A percentile compares a stretch with the other conserved stretches of the same genome.
These are phyloP conservation scores for Sula dactylatra DNA, from an alignment of 2,113 vertebrate genomes.

Conservation along the genomic window DNA sequence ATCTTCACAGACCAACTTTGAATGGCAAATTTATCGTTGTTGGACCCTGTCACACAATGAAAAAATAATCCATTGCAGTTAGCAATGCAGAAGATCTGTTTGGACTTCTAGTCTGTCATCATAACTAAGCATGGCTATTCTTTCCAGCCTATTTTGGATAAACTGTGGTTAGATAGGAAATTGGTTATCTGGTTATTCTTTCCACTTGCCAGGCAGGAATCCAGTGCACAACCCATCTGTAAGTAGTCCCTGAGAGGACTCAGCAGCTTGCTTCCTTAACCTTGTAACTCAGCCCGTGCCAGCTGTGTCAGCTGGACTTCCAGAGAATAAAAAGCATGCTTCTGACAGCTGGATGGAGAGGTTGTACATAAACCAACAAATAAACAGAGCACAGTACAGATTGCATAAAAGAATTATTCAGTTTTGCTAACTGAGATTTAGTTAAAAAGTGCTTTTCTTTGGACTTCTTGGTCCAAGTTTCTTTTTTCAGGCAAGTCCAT, in stretches of 20 bases:
- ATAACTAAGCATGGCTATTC: background rate
- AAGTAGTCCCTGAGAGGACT: background rate
- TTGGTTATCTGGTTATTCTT: background rate
- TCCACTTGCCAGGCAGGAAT: background rate
- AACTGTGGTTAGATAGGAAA: background rate
- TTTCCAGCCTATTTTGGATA: background rate
- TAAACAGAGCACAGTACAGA: background rate
- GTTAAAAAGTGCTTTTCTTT: background rate
- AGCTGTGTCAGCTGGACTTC: background rate
- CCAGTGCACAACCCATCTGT: background rate
- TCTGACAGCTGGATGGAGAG: background rate
- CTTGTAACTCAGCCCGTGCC: background rate
- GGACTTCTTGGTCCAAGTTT: background rate
- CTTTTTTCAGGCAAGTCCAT: background rate
- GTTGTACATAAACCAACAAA: background rate
- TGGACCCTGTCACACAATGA: background rate
- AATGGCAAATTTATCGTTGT: background rate
- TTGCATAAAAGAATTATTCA: background rate
- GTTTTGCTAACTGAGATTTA: background rate
- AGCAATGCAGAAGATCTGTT: background rate
- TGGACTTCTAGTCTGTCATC: background rate
- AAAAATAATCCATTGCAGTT: background rate
- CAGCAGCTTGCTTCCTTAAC: background rate
- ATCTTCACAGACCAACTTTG: background rate
- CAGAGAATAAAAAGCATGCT: background rate